A percentile compares a stretch with the other conserved stretches of the same genome.
Evolutionary conservation across 2,113 vertebrate species (phyloP).

Genomic region (Notarius quadriscutis): DNA sequence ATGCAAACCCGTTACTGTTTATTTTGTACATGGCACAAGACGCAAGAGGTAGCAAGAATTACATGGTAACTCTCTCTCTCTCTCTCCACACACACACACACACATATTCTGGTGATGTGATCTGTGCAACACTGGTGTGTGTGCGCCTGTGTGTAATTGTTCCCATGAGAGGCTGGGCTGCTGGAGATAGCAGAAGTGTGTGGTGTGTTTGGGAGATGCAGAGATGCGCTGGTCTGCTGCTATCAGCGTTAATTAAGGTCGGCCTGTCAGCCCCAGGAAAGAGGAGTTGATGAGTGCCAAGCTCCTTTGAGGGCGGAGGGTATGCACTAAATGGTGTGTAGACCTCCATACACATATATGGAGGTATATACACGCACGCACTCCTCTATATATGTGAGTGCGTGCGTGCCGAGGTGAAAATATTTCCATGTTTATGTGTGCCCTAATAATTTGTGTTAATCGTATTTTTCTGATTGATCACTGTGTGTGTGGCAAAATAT

Average conservation of each 20-base stretch:
- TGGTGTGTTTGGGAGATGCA: conserved; percentile 36
- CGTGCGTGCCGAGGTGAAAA: not conserved
- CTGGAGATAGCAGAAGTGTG: conserved; percentile 33
- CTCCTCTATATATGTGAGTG: not conserved
- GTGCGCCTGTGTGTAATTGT: conserved; percentile 17
- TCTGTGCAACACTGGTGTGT: conserved; percentile 27
- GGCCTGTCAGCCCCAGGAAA: conserved; percentile 49
- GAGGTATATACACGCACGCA: too few species aligned
- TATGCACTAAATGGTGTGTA: conserved; percentile 5
- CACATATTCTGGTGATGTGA: conserved; percentile 25
- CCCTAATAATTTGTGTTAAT: not conserved
- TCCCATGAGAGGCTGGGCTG: conserved; percentile 20
- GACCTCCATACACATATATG: too few species aligned
- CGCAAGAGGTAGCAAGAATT: conserved; percentile 36
- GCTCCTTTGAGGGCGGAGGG: conserved; percentile 26
- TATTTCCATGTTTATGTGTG: not conserved
- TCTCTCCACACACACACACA: not conserved
- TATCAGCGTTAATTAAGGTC: conserved; percentile 53
- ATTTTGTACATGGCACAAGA: conserved; percentile 31
- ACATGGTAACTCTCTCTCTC: not conserved
- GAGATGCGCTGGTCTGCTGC: conserved; percentile 42
- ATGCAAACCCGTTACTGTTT: conserved; percentile 18
- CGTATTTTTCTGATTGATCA: not conserved
- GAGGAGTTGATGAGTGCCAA: conserved; percentile 46
- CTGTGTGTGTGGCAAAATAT: not conserved